Percentiles rank a stretch among this genome's conserved stretches.
phyloP scores from a whole-genome alignment of 2,888 invertebrate species.

The Agrochola macilenta region DNA sequence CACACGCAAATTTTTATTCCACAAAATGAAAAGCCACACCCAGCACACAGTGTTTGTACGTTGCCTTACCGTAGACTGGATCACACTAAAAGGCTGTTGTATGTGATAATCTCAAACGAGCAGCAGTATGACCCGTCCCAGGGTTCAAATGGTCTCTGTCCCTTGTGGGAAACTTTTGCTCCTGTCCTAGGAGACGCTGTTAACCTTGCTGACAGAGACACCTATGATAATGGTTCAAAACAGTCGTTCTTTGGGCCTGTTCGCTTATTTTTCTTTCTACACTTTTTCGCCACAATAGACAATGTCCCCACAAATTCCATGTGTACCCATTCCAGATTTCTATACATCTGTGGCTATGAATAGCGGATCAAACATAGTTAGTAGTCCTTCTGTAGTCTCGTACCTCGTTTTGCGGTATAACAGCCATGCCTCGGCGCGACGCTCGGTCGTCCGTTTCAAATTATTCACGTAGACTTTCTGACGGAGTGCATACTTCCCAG shows the following conservation, averaged over 20 bases:
- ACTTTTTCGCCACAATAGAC: neutral
- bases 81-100: neutral
- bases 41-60: neutral
- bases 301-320: neutral
- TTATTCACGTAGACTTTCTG: conserved; percentile 81
- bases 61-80: neutral
- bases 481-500: conserved; percentile 74
- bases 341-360: neutral
- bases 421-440: conserved; percentile 52
- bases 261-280: neutral
- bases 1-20: neutral
- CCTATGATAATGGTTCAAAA: neutral
- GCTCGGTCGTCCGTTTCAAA: conserved; percentile 70
- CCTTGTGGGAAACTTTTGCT: neutral
- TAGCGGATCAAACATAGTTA: neutral
- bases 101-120: neutral
- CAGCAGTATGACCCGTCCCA: neutral
- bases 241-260: neutral
- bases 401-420: conserved; percentile 27
- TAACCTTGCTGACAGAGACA: neutral
- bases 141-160: neutral
- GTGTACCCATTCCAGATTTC: neutral
- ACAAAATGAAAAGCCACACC: neutral
- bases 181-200: neutral
- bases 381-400: conserved; percentile 46